Evolutionary conservation across 2,797 vertebrate species (phyloP).

Genomic region (Pogoniulus pusillus): DNA sequence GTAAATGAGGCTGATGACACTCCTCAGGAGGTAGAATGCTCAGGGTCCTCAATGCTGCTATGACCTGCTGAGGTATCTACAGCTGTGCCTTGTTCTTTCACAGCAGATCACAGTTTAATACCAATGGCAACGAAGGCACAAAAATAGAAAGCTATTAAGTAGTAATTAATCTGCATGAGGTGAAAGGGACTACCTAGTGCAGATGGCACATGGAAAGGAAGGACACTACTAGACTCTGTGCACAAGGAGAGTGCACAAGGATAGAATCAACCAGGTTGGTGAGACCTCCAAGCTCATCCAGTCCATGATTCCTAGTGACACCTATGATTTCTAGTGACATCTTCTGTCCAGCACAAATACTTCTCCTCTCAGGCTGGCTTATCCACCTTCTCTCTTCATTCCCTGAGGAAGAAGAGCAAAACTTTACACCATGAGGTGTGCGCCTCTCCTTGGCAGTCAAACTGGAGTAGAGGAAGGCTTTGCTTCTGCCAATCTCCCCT

Average conservation of each 20-base stretch:
- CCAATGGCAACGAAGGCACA: background rate
- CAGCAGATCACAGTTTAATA: background rate
- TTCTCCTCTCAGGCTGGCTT: slow-evolving; percentile 12
- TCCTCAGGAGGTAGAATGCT: too few species aligned
- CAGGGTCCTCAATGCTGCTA: too few species aligned
- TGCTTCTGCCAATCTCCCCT: background rate
- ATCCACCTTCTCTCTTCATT: background rate
- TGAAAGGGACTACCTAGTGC: background rate
- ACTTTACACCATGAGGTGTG: background rate
- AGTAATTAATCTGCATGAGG: background rate
- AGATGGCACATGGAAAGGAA: background rate
- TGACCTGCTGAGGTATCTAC: too few species aligned
- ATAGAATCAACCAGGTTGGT: too few species aligned
- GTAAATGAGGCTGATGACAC: too few species aligned
- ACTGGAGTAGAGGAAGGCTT: background rate
- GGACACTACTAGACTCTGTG: background rate
- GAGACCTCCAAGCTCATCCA: too few species aligned
- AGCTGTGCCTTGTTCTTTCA: background rate
- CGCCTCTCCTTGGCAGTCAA: background rate
- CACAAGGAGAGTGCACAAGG: background rate
- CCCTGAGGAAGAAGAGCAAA: background rate
- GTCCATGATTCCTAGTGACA: too few species aligned
- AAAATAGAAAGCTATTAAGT: background rate
- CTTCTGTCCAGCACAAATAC: slow-evolving; percentile 33
- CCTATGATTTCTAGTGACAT: background rate